These are phyloP conservation scores for Xanthia togata DNA, from an alignment of 2,888 invertebrate species.

Conservation along the genomic window DNA sequence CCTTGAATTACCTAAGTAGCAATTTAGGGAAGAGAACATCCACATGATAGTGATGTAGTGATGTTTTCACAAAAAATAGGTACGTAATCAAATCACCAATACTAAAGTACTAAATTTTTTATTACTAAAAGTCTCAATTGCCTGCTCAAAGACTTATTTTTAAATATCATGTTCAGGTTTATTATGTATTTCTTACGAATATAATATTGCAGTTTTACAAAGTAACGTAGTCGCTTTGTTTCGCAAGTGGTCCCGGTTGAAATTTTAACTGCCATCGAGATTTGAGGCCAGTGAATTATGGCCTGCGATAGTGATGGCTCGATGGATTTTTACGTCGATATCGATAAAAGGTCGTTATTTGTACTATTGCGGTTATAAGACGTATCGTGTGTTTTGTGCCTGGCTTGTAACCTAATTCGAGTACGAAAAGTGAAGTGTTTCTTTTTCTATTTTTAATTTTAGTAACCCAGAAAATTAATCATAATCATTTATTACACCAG, in stretches of 20 bases:
- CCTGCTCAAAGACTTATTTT: slow-evolving; percentile 45
- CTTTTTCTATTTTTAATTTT: too few relatives aligned
- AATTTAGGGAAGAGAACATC: neutral
- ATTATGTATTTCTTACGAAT: slow-evolving; percentile 45
- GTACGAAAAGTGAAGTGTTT: neutral
- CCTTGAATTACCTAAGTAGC: too few relatives aligned
- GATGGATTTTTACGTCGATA: slow-evolving; percentile 64
- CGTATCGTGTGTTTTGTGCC: too few relatives aligned
- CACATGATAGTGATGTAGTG: neutral
- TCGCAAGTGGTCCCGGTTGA: slow-evolving; percentile 74
- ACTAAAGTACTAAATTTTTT: slow-evolving; percentile 19
- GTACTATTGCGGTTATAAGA: neutral
- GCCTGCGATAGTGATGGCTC: slow-evolving; percentile 71
- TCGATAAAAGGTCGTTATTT: slow-evolving; percentile 54
- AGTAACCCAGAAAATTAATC: too few relatives aligned
- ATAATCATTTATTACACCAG: neutral
- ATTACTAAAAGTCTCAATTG: slow-evolving; percentile 21
- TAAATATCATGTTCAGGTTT: slow-evolving; percentile 35
- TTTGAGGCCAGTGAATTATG: slow-evolving; percentile 88
- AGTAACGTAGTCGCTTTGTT: slow-evolving; percentile 77
- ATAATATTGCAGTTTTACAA: slow-evolving; percentile 70
- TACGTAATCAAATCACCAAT: neutral
- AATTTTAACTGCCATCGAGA: slow-evolving; percentile 84
- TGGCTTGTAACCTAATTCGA: neutral
- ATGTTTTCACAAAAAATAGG: neutral